Evolutionary conservation across 2,888 invertebrate species (phyloP).

Genomic region (Tridacna gigas): DNA sequence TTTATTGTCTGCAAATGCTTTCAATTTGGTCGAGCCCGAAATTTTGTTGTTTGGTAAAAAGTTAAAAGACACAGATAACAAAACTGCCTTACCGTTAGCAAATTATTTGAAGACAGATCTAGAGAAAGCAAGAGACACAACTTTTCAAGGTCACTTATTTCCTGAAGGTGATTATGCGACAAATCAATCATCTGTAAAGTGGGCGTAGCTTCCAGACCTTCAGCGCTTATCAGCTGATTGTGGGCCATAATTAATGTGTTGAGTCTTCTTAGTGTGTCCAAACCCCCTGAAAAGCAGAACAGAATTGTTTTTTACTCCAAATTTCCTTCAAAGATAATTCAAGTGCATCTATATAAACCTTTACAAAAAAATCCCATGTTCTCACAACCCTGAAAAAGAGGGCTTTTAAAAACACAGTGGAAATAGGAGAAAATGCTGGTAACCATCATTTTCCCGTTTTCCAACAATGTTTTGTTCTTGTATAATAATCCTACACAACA

Average conservation of each 20-base stretch:
- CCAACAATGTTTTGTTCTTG: too few relatives aligned
- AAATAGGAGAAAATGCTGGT: too few relatives aligned
- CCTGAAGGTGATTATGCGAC: slow-evolving; percentile 81
- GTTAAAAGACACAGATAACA: not conserved
- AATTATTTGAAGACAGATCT: slow-evolving; percentile 77
- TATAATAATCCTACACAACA: not conserved
- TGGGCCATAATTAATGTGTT: slow-evolving; percentile 78
- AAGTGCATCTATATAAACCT: too few relatives aligned
- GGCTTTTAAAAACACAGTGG: too few relatives aligned
- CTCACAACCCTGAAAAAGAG: too few relatives aligned
- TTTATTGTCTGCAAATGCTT: too few relatives aligned
- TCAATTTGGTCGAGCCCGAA: too few relatives aligned
- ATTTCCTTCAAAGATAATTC: too few relatives aligned
- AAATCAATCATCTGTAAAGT: slow-evolving; percentile 81
- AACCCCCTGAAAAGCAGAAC: slow-evolving; percentile 67
- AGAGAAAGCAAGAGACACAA: slow-evolving; percentile 78
- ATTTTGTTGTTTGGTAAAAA: too few relatives aligned
- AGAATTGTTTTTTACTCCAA: not conserved
- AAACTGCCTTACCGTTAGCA: slow-evolving; percentile 69
- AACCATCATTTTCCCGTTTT: too few relatives aligned
- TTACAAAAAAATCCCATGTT: too few relatives aligned
- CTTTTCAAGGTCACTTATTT: slow-evolving; percentile 72
- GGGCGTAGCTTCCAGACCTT: slow-evolving; percentile 74
- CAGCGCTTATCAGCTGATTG: slow-evolving; percentile 81
- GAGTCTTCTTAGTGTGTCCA: slow-evolving; percentile 73